A percentile compares a stretch with the other conserved stretches of the same genome.
phyloP scores from a whole-genome alignment of 64 coral and sea anemone species.

The Montipora foliosa region DNA sequence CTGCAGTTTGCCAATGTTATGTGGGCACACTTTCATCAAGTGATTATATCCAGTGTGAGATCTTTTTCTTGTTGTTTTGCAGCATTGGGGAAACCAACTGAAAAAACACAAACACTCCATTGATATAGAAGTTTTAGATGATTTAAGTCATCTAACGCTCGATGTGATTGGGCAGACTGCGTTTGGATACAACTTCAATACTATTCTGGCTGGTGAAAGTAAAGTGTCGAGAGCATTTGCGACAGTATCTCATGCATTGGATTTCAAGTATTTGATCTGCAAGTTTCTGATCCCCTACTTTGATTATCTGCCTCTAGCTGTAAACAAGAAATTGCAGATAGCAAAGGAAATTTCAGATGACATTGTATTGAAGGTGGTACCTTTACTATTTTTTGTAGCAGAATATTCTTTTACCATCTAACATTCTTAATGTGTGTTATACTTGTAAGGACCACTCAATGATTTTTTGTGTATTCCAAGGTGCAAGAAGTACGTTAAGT shows the following conservation, averaged over 20 bases:
- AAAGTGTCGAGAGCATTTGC: constrained; percentile 57
- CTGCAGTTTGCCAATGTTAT: not conserved
- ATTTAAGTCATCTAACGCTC: constrained; percentile 50
- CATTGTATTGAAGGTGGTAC: constrained; percentile 69
- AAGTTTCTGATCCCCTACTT: constrained; percentile 68
- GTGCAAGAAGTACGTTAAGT: too few relatives aligned
- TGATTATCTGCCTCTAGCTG: constrained; percentile 48
- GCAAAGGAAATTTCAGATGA: constrained; percentile 60
- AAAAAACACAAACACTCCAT: not conserved
- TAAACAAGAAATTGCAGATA: constrained; percentile 37
- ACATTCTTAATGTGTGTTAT: too few relatives aligned
- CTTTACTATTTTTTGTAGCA: too few relatives aligned
- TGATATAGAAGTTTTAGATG: constrained; percentile 8
- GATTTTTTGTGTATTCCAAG: too few relatives aligned
- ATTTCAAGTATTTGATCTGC: constrained; percentile 49
- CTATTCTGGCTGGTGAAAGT: constrained; percentile 57
- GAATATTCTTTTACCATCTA: too few relatives aligned
- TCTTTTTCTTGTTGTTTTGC: not conserved
- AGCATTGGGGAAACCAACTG: constrained; percentile 8
- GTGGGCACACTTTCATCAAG: too few relatives aligned
- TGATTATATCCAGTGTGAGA: not conserved
- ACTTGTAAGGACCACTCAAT: not conserved
- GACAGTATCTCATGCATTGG: constrained; percentile 19
- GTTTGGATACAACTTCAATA: constrained; percentile 76
- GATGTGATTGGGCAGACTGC: constrained; percentile 79